These are phyloP conservation scores for Triplophysa siluroides DNA, from an alignment of 2,113 vertebrate species.

Conservation along the genomic window DNA sequence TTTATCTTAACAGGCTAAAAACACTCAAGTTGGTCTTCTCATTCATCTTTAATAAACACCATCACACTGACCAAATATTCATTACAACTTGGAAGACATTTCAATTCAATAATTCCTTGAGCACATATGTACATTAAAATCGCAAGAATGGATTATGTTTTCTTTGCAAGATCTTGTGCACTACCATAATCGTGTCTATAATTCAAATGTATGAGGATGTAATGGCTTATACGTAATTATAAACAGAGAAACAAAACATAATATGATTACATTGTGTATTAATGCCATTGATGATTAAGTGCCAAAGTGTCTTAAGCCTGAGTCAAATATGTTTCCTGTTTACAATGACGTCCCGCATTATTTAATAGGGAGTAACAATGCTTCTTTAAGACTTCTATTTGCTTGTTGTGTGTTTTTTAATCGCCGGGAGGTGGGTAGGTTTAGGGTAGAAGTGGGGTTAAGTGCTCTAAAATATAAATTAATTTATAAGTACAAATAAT, in stretches of 20 bases:
- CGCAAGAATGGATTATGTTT: conserved; percentile 1
- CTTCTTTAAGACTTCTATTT: background rate
- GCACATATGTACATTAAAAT: background rate
- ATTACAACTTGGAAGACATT: background rate
- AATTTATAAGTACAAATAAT: too few relatives aligned
- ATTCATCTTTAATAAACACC: background rate
- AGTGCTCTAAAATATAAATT: too few relatives aligned
- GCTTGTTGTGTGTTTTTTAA: too few relatives aligned
- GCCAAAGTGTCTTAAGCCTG: background rate
- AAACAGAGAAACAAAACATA: background rate
- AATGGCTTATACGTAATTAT: conserved; percentile 1
- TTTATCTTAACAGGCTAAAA: conserved; percentile 3
- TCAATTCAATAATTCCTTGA: background rate
- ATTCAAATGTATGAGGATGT: background rate
- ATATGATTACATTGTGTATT: background rate
- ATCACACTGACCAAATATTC: background rate
- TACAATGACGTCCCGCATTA: background rate
- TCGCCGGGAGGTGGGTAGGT: too few relatives aligned
- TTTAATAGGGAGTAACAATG: background rate
- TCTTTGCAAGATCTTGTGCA: background rate
- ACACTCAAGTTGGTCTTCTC: background rate
- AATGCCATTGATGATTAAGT: background rate
- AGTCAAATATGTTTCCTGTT: background rate
- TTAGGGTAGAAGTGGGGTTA: too few relatives aligned
- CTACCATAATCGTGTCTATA: conserved; percentile 6